A percentile compares a stretch with the other conserved stretches of the same genome.
These are phyloP conservation scores for Porites cylindrica DNA, from an alignment of 92 coral and sea anemone species.

Conservation along the genomic window DNA sequence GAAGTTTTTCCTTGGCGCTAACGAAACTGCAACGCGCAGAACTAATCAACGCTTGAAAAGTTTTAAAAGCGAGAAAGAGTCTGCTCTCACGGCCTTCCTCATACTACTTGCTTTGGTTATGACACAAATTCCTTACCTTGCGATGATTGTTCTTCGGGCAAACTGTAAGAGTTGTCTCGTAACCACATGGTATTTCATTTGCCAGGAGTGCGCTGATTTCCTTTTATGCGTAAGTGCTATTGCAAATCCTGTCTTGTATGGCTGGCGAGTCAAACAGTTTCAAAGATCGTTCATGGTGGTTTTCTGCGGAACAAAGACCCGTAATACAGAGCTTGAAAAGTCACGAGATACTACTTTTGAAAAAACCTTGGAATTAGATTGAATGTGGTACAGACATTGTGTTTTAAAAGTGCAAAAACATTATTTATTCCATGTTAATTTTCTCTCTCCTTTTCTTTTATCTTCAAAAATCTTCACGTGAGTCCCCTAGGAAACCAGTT, in stretches of 20 bases:
- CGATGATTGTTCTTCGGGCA: slow-evolving; percentile 13
- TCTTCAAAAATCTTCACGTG: too few species aligned
- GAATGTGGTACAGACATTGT: too few species aligned
- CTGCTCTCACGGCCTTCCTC: slow-evolving; percentile 38
- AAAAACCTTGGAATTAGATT: too few species aligned
- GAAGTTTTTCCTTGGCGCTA: slow-evolving; percentile 8
- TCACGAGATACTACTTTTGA: background rate
- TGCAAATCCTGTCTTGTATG: slow-evolving; percentile 56
- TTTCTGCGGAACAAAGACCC: background rate
- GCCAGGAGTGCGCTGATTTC: slow-evolving; percentile 28
- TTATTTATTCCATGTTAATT: too few species aligned
- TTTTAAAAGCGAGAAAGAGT: slow-evolving; percentile 38
- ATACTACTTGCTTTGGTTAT: slow-evolving; percentile 35
- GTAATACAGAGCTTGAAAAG: background rate
- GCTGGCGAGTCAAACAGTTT: slow-evolving; percentile 59
- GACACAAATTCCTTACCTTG: slow-evolving; percentile 54
- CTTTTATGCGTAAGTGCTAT: slow-evolving; percentile 39
- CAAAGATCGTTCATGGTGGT: slow-evolving; percentile 48
- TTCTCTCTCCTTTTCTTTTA: too few species aligned
- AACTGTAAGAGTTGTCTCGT: slow-evolving; percentile 24
- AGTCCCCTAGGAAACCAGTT: too few species aligned
- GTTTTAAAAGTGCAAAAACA: too few species aligned
- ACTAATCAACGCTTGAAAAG: background rate
- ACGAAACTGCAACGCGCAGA: background rate
- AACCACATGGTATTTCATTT: slow-evolving; percentile 14